phyloP scores from a whole-genome alignment of 2,888 invertebrate species.

The Bibio marci region DNA sequence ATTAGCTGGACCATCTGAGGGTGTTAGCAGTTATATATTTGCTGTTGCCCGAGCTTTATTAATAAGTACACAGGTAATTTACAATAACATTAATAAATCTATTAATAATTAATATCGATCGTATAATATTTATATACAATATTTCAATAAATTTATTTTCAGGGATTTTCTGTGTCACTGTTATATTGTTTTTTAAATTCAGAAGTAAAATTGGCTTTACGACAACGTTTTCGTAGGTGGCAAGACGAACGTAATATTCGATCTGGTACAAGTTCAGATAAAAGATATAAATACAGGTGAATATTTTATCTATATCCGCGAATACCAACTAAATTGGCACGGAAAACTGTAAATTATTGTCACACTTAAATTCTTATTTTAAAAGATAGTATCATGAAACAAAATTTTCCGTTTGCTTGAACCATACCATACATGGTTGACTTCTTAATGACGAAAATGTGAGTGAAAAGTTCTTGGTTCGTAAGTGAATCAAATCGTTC shows the following conservation, averaged over 20 bases:
- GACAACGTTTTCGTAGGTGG: conserved; percentile 70
- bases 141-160: conserved; percentile 8
- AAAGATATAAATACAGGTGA: conserved; percentile 16
- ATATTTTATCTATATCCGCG: not conserved
- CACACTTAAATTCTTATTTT: too few species aligned
- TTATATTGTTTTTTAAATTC: conserved; percentile 89
- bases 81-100: not conserved
- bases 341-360: too few species aligned
- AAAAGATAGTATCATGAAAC: too few species aligned
- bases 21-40: conserved; percentile 56
- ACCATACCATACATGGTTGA: too few species aligned
- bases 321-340: too few species aligned
- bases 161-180: conserved; percentile 81
- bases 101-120: not conserved
- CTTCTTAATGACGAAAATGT: too few species aligned
- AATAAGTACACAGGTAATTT: conserved; percentile 70
- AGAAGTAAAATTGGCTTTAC: conserved; percentile 71
- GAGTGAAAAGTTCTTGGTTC: too few species aligned
- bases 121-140: not conserved
- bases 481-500: too few species aligned
- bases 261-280: conserved; percentile 20
- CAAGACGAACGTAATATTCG: conserved; percentile 28
- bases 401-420: too few species aligned
- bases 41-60: conserved; percentile 63
- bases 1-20: conserved; percentile 61